Base-by-base conservation (phyloP, 1,140 invertebrate species). In the roundworm (Caenorhabditis elegans) region DNA sequence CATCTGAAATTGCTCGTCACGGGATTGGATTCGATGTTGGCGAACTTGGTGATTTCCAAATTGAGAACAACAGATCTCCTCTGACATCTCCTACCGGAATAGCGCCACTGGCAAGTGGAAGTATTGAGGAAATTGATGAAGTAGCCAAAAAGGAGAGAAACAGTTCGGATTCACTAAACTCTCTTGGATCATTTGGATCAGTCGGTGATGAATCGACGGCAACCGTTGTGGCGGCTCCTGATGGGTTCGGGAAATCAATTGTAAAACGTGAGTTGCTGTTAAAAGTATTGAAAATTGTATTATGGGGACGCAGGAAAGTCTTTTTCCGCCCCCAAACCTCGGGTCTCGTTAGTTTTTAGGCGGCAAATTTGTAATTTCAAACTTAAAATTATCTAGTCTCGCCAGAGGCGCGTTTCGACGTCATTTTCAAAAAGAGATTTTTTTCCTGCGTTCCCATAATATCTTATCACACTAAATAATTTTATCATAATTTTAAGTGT, bases 151-250 rank as follows among this genome's bases (percentile, higher is more conserved):
- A 55, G 48, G 43, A 46, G 17, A 82, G 82, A 39, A 82, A 83
- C 55, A 83, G 82, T 46, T 82, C 82, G 2, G 82, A 83, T 48
- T 83, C 82, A 0, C 28, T 83, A 13, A 83, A 83, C 24, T 83
- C 82, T 17, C 15, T 75, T 0, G 82, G 82, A 26, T 81, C 78
- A 3, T 19, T 53, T 4, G 51, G 60, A 15, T 76, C 60, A 8
- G 43, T 34, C 19, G 47, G 48, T 28, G 60, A 70, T 70, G 60
- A 70, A 24, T 70, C 60, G n/a, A 39, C 60, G 60, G 60, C 34
- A 10, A 70, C 60, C 3, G 60, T 70, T 2, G 60, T 70, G 17
- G 60, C 60, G 34, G 60, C 60, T 19, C n/a, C 60, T 10, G 60
- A 70, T 43, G 60, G 36, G 10, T 70, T 70, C n/a, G 60, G 43